phyloP scores from a whole-genome alignment of 2,888 invertebrate genomes.

The Theretra japonica region DNA sequence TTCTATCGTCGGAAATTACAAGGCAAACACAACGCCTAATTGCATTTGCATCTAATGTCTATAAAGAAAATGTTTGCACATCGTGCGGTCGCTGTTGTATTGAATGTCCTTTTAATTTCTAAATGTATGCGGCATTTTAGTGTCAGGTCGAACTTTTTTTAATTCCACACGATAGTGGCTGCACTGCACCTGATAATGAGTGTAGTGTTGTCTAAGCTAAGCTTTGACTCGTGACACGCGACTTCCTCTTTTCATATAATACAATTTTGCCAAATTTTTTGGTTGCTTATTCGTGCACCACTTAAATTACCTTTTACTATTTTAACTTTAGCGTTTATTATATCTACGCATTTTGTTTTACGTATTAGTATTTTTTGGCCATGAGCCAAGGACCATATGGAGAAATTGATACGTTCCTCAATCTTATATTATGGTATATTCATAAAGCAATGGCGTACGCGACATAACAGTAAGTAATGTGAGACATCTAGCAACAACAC shows the following conservation, averaged over 20 bases:
- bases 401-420: no score
- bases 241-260: no score
- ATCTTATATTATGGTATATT: not conserved
- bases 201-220: no score
- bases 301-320: no score
- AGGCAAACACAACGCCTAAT: conserved; percentile 24
- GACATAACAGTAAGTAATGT: conserved; percentile 19
- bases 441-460: conserved; percentile 10
- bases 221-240: no score
- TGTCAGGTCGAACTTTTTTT: not conserved
- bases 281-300: no score
- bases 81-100: not conserved
- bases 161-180: not conserved
- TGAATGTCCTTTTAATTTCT: conserved; percentile 12
- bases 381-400: no score
- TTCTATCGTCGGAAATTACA: conserved; percentile 20
- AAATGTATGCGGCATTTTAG: not conserved
- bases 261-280: no score
- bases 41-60: conserved; percentile 30
- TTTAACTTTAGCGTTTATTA: no score
- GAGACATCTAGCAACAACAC: conserved; percentile 7
- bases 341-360: no score
- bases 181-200: no score
- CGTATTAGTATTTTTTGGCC: no score
- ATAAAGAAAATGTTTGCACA: conserved; percentile 33